Percentiles rank a stretch among this genome's conserved stretches.
phyloP scores from a whole-genome alignment of 2,797 vertebrate species.

The Hydrocynus forskahlii region DNA sequence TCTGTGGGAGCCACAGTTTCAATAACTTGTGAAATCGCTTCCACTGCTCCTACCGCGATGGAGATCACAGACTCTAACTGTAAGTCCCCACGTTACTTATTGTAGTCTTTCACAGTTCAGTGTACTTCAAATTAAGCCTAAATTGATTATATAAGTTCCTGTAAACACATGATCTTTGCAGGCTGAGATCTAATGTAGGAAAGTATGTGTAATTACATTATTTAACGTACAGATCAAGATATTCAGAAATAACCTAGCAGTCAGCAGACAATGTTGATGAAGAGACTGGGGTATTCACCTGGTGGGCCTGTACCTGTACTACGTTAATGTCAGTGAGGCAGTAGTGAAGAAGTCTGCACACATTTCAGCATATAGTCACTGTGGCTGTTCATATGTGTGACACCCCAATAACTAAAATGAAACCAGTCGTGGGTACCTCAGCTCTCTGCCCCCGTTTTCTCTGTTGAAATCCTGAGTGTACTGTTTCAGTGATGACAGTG shows the following conservation, averaged over 20 bases:
- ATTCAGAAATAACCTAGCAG: background rate
- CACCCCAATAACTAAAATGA: background rate
- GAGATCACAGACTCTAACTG: constrained; percentile 48
- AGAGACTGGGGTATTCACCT: background rate
- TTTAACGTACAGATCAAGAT: background rate
- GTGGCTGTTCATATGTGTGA: too few relatives aligned
- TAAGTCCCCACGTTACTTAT: constrained; percentile 33
- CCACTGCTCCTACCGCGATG: constrained; percentile 26
- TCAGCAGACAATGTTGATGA: background rate
- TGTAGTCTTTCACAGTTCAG: background rate
- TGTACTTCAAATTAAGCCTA: background rate
- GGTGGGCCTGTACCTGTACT: background rate
- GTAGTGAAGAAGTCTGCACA: background rate
- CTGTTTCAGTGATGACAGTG: background rate
- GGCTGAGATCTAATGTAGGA: background rate
- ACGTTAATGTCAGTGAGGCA: background rate
- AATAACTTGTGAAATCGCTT: background rate
- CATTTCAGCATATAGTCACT: background rate
- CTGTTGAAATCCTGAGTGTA: background rate
- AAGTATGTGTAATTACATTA: too few relatives aligned
- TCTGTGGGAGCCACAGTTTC: background rate
- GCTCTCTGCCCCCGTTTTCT: background rate
- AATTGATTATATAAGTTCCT: too few relatives aligned
- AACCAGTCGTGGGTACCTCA: background rate
- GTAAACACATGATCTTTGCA: too few relatives aligned